Evolutionary conservation across 2,113 vertebrate genomes (phyloP).

Genomic region (Apteryx owenii): DNA sequence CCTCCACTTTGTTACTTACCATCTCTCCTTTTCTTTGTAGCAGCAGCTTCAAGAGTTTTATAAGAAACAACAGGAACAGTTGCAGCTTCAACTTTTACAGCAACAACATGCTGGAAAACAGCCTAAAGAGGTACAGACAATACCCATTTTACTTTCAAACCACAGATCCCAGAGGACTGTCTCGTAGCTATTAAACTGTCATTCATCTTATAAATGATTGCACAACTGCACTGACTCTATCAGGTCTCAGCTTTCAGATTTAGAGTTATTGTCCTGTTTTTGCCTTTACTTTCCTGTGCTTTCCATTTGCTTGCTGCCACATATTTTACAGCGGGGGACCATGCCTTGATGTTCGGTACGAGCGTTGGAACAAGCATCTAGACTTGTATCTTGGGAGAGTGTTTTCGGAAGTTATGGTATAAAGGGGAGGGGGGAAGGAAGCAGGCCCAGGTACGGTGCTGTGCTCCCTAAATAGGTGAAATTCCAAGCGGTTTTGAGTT

Average conservation of each 20-base stretch:
- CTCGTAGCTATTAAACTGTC: slow-evolving; percentile 79
- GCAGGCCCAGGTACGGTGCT: neutral
- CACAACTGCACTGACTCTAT: slow-evolving; percentile 76
- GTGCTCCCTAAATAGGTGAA: neutral
- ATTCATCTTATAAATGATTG: slow-evolving; percentile 82
- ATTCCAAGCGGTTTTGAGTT: neutral
- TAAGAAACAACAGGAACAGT: slow-evolving; percentile 99
- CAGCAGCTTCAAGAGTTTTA: slow-evolving; percentile 99
- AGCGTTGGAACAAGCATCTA: neutral
- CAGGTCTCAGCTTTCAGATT: slow-evolving; percentile 73
- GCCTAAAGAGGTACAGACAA: slow-evolving; percentile 95
- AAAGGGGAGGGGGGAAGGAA: neutral
- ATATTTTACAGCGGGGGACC: slow-evolving; percentile 39
- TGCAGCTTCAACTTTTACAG: slow-evolving; percentile 98
- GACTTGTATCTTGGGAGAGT: neutral
- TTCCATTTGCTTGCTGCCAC: slow-evolving; percentile 65
- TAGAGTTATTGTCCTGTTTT: slow-evolving; percentile 77
- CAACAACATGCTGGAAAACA: slow-evolving; percentile 99
- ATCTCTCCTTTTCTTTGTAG: slow-evolving; percentile 84
- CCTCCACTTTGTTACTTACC: slow-evolving; percentile 73
- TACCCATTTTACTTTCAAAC: slow-evolving; percentile 80
- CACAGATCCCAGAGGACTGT: slow-evolving; percentile 73
- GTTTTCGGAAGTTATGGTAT: slow-evolving; percentile 17
- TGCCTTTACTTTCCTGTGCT: slow-evolving; percentile 58
- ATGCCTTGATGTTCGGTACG: neutral